Conservation (phyloP, 2,888 invertebrate species). For the Ormyrus rosae region DNA sequence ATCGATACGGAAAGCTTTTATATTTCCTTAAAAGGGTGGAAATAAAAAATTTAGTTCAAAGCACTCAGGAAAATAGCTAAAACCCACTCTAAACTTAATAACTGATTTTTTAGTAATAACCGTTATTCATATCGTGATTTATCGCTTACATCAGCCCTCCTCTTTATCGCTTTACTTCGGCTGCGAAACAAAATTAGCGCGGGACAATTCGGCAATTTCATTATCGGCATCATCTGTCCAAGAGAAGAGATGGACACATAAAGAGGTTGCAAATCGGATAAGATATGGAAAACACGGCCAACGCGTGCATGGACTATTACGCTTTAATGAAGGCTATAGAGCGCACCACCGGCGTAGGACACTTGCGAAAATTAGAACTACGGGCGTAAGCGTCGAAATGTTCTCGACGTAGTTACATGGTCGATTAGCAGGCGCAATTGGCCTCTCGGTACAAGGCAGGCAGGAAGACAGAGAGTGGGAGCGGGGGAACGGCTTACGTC, state of each 20-base stretch:
- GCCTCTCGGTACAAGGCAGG: constrained; percentile 13
- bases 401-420: constrained; percentile 40
- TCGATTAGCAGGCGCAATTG: constrained; percentile 50
- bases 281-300: constrained; percentile 26
- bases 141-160: too few species aligned
- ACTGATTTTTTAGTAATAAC: constrained; percentile 6
- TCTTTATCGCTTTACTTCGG: not conserved
- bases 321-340: constrained; percentile 42
- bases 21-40: not conserved
- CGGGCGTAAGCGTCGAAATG: constrained; percentile 17
- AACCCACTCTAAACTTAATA: not conserved
- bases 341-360: constrained; percentile 1
- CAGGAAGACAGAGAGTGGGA: not conserved
- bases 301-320: constrained; percentile 37
- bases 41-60: constrained; percentile 12
- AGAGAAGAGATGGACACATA: not conserved
- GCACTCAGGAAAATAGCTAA: constrained; percentile 1
- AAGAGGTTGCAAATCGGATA: not conserved
- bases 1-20: constrained; percentile 11
- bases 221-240: not conserved
- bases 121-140: too few species aligned
- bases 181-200: not conserved
- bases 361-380: constrained; percentile 51
- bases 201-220: not conserved
- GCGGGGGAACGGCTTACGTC: constrained; percentile 12